Evolutionary conservation across 2,888 invertebrate genomes (phyloP).

Genomic region (Orthosia gracilis): DNA sequence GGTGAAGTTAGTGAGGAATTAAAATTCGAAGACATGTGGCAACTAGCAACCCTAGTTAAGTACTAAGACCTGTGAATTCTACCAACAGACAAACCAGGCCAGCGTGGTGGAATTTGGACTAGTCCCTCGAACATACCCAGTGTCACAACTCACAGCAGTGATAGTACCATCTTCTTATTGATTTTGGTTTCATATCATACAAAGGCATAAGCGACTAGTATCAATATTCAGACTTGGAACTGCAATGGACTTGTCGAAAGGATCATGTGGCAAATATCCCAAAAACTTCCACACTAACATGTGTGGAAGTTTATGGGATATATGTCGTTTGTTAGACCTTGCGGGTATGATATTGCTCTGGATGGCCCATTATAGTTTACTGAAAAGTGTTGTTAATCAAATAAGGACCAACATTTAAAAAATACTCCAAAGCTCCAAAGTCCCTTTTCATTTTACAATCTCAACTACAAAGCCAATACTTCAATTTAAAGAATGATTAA

Average conservation of each 20-base stretch:
- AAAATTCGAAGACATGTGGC: not conserved
- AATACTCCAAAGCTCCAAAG: not conserved
- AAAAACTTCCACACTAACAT: too few species aligned
- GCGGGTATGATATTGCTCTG: too few species aligned
- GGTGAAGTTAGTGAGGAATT: too few species aligned
- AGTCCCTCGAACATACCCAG: too few species aligned
- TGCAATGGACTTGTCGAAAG: not conserved
- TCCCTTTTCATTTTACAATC: slow-evolving; percentile 3
- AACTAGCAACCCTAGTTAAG: not conserved
- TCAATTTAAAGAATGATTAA: slow-evolving; percentile 32
- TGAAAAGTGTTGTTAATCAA: too few species aligned
- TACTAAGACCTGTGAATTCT: not conserved
- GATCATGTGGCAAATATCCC: not conserved
- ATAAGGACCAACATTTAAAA: slow-evolving; percentile 1
- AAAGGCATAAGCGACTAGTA: not conserved
- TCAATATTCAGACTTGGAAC: not conserved
- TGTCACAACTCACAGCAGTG: too few species aligned
- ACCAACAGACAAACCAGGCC: not conserved
- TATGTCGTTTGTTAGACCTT: not conserved
- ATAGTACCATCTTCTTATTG: too few species aligned
- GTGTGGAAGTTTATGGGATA: too few species aligned
- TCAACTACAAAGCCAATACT: slow-evolving; percentile 28
- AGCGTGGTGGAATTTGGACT: too few species aligned
- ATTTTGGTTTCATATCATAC: not conserved
- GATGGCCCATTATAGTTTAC: not conserved